phyloP scores from a whole-genome alignment of 53 echinoderm and acorn worm genomes.

The Luidia sarsii region DNA sequence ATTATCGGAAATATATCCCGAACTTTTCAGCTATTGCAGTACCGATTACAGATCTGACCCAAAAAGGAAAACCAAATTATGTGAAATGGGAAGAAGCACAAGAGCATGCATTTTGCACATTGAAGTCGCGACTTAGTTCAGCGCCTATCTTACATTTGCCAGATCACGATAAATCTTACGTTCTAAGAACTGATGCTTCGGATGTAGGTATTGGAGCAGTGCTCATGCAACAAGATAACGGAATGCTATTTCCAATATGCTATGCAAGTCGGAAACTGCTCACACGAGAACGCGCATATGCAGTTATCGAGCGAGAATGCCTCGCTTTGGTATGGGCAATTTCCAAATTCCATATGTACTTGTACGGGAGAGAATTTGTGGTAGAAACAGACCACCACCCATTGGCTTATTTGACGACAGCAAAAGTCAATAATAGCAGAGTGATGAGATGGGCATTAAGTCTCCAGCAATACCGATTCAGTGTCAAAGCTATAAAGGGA shows the following conservation, averaged over 20 bases:
- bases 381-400: constrained; percentile 55
- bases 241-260: constrained; percentile 1
- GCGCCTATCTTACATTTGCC: constrained; percentile 26
- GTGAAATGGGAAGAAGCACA: constrained; percentile 10
- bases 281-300: constrained; percentile 28
- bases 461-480: constrained; percentile 40
- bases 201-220: constrained; percentile 29
- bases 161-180: constrained; percentile 4
- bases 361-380: constrained; percentile 38
- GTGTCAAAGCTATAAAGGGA: constrained; percentile 37
- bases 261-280: constrained; percentile 50
- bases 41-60: constrained; percentile 22
- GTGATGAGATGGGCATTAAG: constrained; percentile 49
- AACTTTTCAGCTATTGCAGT: constrained; percentile 25
- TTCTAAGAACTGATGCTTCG: constrained; percentile 4
- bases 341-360: constrained; percentile 33
- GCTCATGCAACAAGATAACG: neutral
- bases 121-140: neutral
- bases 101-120: neutral
- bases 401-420: neutral
- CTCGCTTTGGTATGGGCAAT: constrained; percentile 51
- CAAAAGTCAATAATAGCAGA: constrained; percentile 19
- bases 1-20: constrained; percentile 39
- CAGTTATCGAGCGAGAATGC: constrained; percentile 56
- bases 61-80: neutral